A percentile compares a stretch with the other conserved stretches of the same genome.
Evolutionary conservation across 2,888 invertebrate species (phyloP).

Genomic region (Mongoloraphidia duomilia): DNA sequence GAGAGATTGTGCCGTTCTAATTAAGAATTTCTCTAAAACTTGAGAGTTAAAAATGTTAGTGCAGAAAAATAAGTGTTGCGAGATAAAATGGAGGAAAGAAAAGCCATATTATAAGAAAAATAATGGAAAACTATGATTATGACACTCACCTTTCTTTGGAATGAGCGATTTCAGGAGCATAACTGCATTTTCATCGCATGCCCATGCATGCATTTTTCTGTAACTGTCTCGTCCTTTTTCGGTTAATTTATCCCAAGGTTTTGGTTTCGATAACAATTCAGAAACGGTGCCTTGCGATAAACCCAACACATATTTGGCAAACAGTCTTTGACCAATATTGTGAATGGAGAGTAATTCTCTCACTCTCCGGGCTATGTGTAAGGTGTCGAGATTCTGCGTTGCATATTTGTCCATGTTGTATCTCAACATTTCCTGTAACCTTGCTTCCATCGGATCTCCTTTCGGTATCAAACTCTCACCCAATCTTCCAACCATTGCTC

Average conservation of each 20-base stretch:
- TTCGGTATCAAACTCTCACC: constrained; percentile 87
- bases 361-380: constrained; percentile 84
- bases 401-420: constrained; percentile 95
- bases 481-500: constrained; percentile 68
- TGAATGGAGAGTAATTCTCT: constrained; percentile 89
- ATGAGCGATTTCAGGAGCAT: constrained; percentile 94
- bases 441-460: constrained; percentile 86
- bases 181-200: constrained; percentile 93
- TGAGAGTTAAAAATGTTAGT: too few species aligned
- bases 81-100: constrained; percentile 7
- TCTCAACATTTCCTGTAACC: constrained; percentile 82
- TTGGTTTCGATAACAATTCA: constrained; percentile 94
- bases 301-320: constrained; percentile 96
- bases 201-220: constrained; percentile 99
- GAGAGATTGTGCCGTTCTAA: too few species aligned
- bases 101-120: constrained; percentile 11
- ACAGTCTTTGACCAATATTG: constrained; percentile 96
- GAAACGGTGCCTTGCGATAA: constrained; percentile 96
- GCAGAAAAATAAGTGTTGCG: too few species aligned
- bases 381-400: constrained; percentile 85
- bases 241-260: constrained; percentile 98
- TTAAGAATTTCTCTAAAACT: too few species aligned
- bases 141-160: constrained; percentile 86
- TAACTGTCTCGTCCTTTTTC: constrained; percentile 99
- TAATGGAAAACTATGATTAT: constrained; percentile 16